Percentiles rank a stretch among this genome's conserved stretches.
Conservation (phyloP, 2,797 vertebrate genomes). For the Microcaecilia unicolor region DNA sequence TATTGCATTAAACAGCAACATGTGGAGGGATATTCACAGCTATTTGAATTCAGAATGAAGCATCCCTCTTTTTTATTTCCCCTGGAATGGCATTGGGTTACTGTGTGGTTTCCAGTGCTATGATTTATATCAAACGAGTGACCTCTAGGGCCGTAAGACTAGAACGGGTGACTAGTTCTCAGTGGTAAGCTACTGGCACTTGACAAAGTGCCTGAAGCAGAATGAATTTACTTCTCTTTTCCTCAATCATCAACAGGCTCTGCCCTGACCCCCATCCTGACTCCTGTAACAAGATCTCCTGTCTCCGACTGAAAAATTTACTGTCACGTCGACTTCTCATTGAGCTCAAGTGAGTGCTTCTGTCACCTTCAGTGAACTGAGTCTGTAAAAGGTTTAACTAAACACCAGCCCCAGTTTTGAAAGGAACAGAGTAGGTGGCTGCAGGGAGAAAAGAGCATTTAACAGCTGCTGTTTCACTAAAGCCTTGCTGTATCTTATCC, state of each 20-base stretch:
- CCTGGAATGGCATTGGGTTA: slow-evolving; percentile 70
- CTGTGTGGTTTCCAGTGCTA: slow-evolving; percentile 55
- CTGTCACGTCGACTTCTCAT: slow-evolving; percentile 90
- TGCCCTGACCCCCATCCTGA: slow-evolving; percentile 96
- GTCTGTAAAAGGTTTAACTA: slow-evolving; percentile 57
- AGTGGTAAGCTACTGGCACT: slow-evolving; percentile 98
- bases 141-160: slow-evolving; percentile 96
- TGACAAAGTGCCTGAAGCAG: slow-evolving; percentile 98
- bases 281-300: slow-evolving; percentile 99
- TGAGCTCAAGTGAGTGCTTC: slow-evolving; percentile 89
- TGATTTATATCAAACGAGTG: slow-evolving; percentile 92
- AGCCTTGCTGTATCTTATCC: slow-evolving; percentile 1
- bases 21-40: slow-evolving; percentile 51
- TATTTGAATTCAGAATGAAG: slow-evolving; percentile 60
- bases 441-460: slow-evolving; percentile 5
- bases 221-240: slow-evolving; percentile 99
- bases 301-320: slow-evolving; percentile 96
- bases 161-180: slow-evolving; percentile 98
- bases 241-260: slow-evolving; percentile 99
- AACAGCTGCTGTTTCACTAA: slow-evolving; percentile 6
- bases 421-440: slow-evolving; percentile 34
- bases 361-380: slow-evolving; percentile 88
- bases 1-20: slow-evolving; percentile 64
- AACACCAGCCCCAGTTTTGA: slow-evolving; percentile 45
- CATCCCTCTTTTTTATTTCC: slow-evolving; percentile 65